A percentile compares a stretch with the other conserved stretches of the same genome.
Conservation (phyloP, 2,113 vertebrate genomes). For the Callopanchax toddi region DNA sequence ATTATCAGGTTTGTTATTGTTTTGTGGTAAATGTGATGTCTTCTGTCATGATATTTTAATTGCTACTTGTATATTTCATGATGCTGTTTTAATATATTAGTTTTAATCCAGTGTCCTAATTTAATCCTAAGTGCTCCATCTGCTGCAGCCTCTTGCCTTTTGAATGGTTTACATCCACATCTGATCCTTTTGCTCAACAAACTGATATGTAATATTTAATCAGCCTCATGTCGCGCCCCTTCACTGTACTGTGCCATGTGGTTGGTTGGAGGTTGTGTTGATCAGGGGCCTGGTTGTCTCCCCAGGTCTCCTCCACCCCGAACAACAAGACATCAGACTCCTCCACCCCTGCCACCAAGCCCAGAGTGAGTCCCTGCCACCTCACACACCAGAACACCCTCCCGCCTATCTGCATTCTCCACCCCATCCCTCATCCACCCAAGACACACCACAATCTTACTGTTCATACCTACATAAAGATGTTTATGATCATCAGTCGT, state of each 20-base stretch:
- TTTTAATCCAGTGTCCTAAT: constrained; percentile 7
- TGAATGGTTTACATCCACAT: constrained; percentile 6
- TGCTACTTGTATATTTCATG: neutral
- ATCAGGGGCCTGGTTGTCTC: constrained; percentile 74
- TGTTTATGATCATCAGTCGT: neutral
- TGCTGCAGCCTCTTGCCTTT: constrained; percentile 2
- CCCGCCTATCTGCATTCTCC: constrained; percentile 26
- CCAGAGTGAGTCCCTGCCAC: constrained; percentile 75
- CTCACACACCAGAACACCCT: constrained; percentile 41
- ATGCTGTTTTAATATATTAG: neutral
- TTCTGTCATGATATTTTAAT: constrained; percentile 10
- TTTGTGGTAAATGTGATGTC: neutral
- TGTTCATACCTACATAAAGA: neutral
- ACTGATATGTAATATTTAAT: no score
- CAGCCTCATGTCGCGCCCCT: constrained; percentile 15
- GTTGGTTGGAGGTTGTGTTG: constrained; percentile 61
- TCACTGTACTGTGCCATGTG: constrained; percentile 46
- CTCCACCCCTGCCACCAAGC: constrained; percentile 64
- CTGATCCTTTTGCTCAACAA: constrained; percentile 1
- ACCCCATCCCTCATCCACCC: constrained; percentile 15
- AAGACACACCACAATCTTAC: constrained; percentile 5
- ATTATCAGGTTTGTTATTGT: constrained; percentile 17
- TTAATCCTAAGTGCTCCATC: constrained; percentile 11
- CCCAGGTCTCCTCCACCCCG: constrained; percentile 76
- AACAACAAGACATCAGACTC: constrained; percentile 78